Conservation (phyloP, 2,113 vertebrate genomes). For the Ursus arctos region DNA sequence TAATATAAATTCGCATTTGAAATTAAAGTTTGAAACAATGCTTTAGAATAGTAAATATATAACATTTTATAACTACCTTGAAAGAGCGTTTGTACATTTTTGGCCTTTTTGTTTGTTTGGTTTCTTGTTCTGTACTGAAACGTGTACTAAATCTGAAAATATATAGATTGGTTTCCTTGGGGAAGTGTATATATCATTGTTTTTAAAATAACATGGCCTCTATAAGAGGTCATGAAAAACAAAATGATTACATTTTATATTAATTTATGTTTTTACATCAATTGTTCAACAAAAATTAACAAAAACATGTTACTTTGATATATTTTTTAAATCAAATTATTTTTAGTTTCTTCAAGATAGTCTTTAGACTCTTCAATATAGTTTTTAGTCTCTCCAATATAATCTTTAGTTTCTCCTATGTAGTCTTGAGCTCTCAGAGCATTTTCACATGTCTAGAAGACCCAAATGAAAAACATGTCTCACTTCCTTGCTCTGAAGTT, state of each 20-base stretch:
- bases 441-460: background rate
- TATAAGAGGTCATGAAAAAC: background rate
- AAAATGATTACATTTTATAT: background rate
- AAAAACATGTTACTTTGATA: background rate
- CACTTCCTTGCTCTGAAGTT: background rate
- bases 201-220: background rate
- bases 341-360: background rate
- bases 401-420: background rate
- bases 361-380: background rate
- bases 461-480: background rate
- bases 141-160: background rate
- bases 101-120: background rate
- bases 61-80: background rate
- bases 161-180: background rate
- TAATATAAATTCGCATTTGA: conserved; percentile 44
- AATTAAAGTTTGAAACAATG: conserved; percentile 29
- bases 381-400: background rate
- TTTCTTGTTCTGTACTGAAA: background rate
- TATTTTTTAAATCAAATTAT: background rate
- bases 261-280: background rate
- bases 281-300: background rate
- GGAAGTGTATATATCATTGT: background rate
- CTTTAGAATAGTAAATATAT: background rate
- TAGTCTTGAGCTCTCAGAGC: background rate
- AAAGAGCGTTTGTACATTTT: background rate